Base-by-base conservation (phyloP, 1,140 invertebrate genomes). In the Heliothis virescens region DNA sequence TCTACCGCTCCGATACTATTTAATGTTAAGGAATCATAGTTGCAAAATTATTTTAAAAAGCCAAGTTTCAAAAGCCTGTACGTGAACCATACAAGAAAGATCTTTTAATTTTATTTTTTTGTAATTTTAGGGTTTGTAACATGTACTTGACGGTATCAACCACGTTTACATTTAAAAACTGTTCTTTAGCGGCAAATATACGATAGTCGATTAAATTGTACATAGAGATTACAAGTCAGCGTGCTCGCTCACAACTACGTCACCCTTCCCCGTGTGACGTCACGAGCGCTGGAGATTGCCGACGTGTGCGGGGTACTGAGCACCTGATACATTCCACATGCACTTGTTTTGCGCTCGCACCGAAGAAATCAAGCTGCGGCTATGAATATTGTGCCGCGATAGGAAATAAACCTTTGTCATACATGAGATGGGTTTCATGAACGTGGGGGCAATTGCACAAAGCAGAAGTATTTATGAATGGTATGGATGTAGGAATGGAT, bases 261-360 rank as follows among this genome's bases (percentile, higher is more conserved):
- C 62, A 47, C 62, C 62, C 62, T n/a, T n/a, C n/a, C n/a, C 21
- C 4, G 15, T 5, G 1, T 16, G 15, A 9, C 57, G 18, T 16
- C 57, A 26, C 10, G 9, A 47, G 41, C 11, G 47, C 47, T 65
- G 62, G 62, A 65, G 41, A 65, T 48, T 59, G 34, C 16, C 41
- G 62, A 65, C 62, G 62, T 65, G 62, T 47, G 0, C 41, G 41
- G 62, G 10, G 18, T 65, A 18, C 18, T 48, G 16, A 65, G 62
- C 62, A 65, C 34, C 62, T 65, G 41, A 65, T 65, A 65, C 34
- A 65, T 65, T 48, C 41, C 62, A 65, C 62, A 48, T 65, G 47
- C 62, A 65, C 47, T 47, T n/a, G 16, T 65, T 18, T 18, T 48
- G 18, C 34, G n/a, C n/a, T n/a, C 15, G 10, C 34, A 65, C 26